A percentile compares a stretch with the other conserved stretches of the same genome.
Conservation (phyloP, 2,113 vertebrate genomes). For the Megatriorchis doriae region DNA sequence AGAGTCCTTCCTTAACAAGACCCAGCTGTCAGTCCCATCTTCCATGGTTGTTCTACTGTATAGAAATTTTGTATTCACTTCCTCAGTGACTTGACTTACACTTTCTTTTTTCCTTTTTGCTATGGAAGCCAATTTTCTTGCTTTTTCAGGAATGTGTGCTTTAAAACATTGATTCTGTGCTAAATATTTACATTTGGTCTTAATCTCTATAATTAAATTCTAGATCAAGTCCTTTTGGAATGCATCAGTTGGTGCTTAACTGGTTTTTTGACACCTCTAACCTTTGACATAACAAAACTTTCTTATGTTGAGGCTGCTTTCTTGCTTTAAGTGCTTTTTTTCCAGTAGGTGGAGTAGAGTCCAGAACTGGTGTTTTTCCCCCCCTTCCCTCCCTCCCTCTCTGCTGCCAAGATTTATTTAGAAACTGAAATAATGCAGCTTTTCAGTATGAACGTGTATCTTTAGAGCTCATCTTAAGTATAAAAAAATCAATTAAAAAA, state of each 20-base stretch:
- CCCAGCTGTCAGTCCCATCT: not conserved
- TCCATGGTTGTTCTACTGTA: not conserved
- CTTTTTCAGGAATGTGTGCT: not conserved
- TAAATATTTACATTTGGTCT: constrained; percentile 19
- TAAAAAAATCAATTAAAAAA: not conserved
- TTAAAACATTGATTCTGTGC: not conserved
- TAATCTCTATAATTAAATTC: not conserved
- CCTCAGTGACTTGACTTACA: not conserved
- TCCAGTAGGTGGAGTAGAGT: not conserved
- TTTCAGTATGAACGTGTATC: not conserved
- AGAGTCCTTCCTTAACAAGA: constrained; percentile 10
- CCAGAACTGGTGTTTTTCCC: not conserved
- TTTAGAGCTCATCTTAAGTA: not conserved
- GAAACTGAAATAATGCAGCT: not conserved
- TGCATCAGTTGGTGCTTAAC: not conserved
- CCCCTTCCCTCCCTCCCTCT: not conserved
- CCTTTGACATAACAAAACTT: not conserved
- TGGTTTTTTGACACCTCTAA: not conserved
- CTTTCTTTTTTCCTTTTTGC: not conserved
- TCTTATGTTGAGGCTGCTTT: not conserved
- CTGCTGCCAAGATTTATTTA: not conserved
- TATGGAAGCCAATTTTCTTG: not conserved
- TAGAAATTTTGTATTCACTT: not conserved
- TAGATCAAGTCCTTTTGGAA: not conserved
- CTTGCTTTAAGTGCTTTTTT: not conserved